Evolutionary conservation across 2,888 invertebrate species (phyloP), one percentile per base, ranked within the genome.

Genomic region (Acronicta psi): DNA sequence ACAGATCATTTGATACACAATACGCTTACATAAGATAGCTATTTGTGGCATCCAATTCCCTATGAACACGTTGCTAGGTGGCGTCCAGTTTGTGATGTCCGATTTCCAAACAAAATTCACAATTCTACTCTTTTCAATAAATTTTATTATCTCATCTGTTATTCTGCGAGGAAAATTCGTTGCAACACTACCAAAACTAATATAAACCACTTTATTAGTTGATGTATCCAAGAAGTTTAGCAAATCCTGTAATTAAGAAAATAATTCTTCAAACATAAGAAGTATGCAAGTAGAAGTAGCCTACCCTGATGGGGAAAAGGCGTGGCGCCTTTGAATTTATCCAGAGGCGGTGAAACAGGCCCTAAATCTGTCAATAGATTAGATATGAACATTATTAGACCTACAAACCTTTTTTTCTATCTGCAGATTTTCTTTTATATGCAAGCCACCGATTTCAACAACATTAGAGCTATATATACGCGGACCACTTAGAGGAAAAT

Each of bases 181-280:
- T 59, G 97, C 95, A 93, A 96, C 95, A 0, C 96, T 97, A 1
- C 97, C 97, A 87, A 97, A 94, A 81, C 96, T 96, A 75, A 97
- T 96, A 80, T 95, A 95, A 45, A 97, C 92, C 3, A 96, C 96
- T 0, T 96, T 96, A 40, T 95, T 88, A 23, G 93, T 86, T 0
- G 96, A 95, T 49, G 94, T 95, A 77, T 96, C 95, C 51, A 97
- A 90, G 81, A 96, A 95, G 31, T 44, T 47, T 56, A 52, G 50
- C 6, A 80, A 54, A n/a, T 52, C 65, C 81, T 81, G 73, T 31
- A 61, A 56, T 31, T 11, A 10, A 31, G n/a, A 29, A 2, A 29
- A 11, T 29, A 11, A 4, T 29, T 29, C 29, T 10, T 29, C n/a
- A n/a, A n/a, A n/a, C n/a, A n/a, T n/a, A n/a, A n/a, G n/a, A n/a